Conservation (phyloP, 2,797 vertebrate species). For the Nasua narica region DNA sequence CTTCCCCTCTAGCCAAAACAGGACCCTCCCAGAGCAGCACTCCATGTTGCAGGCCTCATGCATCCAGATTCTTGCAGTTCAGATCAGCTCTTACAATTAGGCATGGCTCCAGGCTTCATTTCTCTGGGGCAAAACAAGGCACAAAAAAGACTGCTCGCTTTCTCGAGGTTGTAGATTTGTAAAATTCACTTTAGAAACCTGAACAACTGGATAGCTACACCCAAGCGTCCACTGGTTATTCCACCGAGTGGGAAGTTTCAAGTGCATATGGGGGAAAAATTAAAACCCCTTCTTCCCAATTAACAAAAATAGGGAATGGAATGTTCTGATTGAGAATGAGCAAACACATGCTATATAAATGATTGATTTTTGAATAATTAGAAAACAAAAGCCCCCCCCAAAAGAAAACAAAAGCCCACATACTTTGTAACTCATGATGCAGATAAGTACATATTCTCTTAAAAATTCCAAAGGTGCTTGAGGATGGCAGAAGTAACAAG, state of each 20-base stretch:
- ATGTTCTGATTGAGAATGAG: background rate
- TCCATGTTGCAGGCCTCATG: accelerated
- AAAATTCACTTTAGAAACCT: background rate
- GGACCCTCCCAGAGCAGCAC: background rate
- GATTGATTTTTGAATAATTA: background rate
- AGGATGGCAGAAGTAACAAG: background rate
- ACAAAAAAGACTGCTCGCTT: background rate
- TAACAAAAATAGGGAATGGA: background rate
- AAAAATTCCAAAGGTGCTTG: background rate
- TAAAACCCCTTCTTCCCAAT: background rate
- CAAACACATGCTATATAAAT: background rate
- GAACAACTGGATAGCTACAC: background rate
- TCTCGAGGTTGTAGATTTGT: background rate
- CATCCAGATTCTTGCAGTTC: background rate
- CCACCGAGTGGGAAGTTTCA: background rate
- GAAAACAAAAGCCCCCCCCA: background rate
- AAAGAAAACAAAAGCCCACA: background rate
- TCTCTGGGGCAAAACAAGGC: background rate
- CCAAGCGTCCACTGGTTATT: background rate
- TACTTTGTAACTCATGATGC: background rate
- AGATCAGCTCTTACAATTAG: background rate
- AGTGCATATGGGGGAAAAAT: background rate
- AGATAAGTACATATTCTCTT: background rate
- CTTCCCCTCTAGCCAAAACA: background rate
- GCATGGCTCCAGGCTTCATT: background rate